phyloP scores from a whole-genome alignment of 2,113 vertebrate species.

The Trematocara unimaculatum region DNA sequence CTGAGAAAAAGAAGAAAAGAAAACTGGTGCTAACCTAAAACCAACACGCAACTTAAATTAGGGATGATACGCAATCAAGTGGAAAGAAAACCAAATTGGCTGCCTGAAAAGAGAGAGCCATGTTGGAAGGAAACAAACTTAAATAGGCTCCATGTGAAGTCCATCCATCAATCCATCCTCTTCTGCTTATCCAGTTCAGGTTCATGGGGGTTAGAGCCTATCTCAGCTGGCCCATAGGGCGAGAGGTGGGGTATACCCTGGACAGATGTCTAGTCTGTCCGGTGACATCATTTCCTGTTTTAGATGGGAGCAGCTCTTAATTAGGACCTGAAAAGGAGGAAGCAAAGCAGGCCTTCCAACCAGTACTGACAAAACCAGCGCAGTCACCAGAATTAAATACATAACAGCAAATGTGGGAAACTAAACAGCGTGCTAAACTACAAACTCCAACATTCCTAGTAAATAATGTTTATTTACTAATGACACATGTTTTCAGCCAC shows the following conservation, averaged over 20 bases:
- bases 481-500: neutral
- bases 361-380: neutral
- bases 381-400: neutral
- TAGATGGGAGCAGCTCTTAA: neutral
- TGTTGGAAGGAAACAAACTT: neutral
- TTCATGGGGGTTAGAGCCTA: neutral
- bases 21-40: neutral
- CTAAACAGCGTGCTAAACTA: neutral
- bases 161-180: neutral
- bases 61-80: accelerated
- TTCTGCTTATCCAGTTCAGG: neutral
- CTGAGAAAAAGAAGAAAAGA: neutral
- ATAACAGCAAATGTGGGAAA: neutral
- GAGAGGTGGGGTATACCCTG: neutral
- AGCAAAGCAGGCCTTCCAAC: neutral
- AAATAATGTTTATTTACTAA: accelerated
- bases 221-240: neutral
- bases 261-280: neutral
- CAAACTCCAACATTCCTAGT: neutral
- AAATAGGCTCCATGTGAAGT: neutral
- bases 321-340: neutral
- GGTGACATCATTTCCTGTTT: neutral
- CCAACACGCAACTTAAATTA: neutral
- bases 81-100: neutral
- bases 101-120: neutral